Base-by-base conservation (phyloP, 2,113 vertebrate species). In the Desmodus rotundus region DNA sequence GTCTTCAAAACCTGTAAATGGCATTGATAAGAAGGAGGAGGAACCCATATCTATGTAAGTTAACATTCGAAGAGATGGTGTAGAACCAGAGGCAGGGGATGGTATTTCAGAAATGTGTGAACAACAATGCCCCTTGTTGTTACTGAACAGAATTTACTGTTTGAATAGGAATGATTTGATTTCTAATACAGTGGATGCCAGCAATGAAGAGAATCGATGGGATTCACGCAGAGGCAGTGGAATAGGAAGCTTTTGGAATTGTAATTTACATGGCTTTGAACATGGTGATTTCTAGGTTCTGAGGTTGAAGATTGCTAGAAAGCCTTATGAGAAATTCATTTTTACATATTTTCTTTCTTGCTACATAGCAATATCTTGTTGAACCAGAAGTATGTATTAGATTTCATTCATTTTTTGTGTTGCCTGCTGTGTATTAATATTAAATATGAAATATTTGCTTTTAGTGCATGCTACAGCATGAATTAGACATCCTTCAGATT, bases 271-370 rank as follows among this genome's bases (percentile, higher is more conserved):
- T 43, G 50, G 38, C 65, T 89, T 70, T 95, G 91, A 88, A 76
- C 36, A 72, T 31, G 31, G 41, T 81, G 58, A 65, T 89, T 93
- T 93, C 87, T 91, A 89, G 78, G 4, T 93, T 93, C 38, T 86
- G 24, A 77, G 36, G 26, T 58, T 84, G 45, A 93, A 78, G 47
- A 67, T 45, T 88, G 14, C n/a, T 72, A 52, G 52, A 68, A 61
- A 78, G 36, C 13, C 11, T 58, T 86, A 56, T 26, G 6, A 88
- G 10, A 81, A 24, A 88, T 47, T 76, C 0, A 85, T 31, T 43
- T 91, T 84, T 81, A 36, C 7, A 89, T 36, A 67, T 94, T 78
- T 81, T 61, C 17, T 31, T 90, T 78, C 45, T 36, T 78, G 28
- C 13, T 73, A n/a, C 28, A 3, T 68, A 61, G 72, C 61, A 24